phyloP scores from a whole-genome alignment of 2,888 invertebrate genomes.

The Acholoe squamosa region DNA sequence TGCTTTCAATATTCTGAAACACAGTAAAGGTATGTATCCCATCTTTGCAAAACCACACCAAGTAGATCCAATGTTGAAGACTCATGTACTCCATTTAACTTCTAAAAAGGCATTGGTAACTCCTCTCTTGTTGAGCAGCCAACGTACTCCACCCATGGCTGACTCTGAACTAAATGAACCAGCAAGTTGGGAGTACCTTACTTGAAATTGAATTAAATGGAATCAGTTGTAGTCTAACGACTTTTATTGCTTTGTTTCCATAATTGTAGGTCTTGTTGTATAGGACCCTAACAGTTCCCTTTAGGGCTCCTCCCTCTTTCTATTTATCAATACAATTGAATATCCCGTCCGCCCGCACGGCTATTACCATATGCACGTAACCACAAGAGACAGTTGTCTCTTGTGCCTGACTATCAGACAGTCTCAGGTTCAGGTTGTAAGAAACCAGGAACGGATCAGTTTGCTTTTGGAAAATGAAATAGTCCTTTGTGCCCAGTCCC shows the following conservation, averaged over 20 bases:
- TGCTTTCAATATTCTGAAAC: no score
- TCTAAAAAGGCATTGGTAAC: not conserved
- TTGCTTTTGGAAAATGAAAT: not conserved
- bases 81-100: not conserved
- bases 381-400: constrained; percentile 24
- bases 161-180: constrained; percentile 25
- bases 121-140: not conserved
- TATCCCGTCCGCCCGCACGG: not conserved
- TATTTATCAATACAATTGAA: not conserved
- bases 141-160: constrained; percentile 9
- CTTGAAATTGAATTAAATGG: constrained; percentile 56
- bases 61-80: no score
- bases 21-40: no score
- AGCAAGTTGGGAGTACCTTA: constrained; percentile 36
- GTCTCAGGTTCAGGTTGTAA: constrained; percentile 50
- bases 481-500: not conserved
- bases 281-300: constrained; percentile 43
- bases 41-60: no score
- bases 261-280: constrained; percentile 51
- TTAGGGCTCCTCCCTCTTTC: not conserved
- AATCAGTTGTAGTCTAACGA: constrained; percentile 58
- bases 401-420: not conserved
- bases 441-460: not conserved
- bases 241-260: constrained; percentile 56
- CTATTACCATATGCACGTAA: not conserved